Percentiles rank a stretch among this genome's conserved stretches.
Conservation (phyloP, 2,797 vertebrate genomes). For the Ataeniobius toweri region DNA sequence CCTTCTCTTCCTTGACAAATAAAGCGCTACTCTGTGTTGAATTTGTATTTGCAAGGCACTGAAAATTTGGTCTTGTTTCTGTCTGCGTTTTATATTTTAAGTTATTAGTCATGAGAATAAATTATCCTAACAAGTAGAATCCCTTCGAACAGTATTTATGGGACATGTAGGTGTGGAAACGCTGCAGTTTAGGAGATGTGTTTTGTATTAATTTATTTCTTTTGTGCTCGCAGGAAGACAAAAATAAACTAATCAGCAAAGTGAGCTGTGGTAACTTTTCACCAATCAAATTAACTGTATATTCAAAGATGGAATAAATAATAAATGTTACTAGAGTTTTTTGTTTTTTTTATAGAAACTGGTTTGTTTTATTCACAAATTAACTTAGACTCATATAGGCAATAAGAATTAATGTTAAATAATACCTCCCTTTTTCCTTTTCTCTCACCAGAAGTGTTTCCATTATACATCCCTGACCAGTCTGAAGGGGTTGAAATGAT, state of each 20-base stretch:
- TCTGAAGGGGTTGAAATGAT: not conserved
- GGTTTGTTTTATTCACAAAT: not conserved
- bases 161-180: conserved; percentile 28
- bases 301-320: not conserved
- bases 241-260: not conserved
- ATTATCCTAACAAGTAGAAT: not conserved
- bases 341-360: not conserved
- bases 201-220: conserved; percentile 47
- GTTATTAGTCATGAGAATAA: conserved; percentile 20
- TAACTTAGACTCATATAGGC: not conserved
- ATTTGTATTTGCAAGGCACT: not conserved
- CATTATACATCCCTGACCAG: not conserved
- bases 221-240: conserved; percentile 23
- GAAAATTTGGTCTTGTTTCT: not conserved
- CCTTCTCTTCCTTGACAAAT: not conserved
- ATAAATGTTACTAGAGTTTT: not conserved
- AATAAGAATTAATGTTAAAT: not conserved
- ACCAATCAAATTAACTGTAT: not conserved
- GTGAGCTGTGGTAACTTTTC: not conserved
- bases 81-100: not conserved
- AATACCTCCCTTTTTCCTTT: not conserved
- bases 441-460: not conserved
- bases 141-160: conserved; percentile 28
- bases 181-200: not conserved
- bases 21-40: not conserved